Percentiles rank a stretch among this genome's conserved stretches.
Evolutionary conservation across 2,113 vertebrate genomes (phyloP).

Genomic region (Hydrochoerus hydrochaeris): DNA sequence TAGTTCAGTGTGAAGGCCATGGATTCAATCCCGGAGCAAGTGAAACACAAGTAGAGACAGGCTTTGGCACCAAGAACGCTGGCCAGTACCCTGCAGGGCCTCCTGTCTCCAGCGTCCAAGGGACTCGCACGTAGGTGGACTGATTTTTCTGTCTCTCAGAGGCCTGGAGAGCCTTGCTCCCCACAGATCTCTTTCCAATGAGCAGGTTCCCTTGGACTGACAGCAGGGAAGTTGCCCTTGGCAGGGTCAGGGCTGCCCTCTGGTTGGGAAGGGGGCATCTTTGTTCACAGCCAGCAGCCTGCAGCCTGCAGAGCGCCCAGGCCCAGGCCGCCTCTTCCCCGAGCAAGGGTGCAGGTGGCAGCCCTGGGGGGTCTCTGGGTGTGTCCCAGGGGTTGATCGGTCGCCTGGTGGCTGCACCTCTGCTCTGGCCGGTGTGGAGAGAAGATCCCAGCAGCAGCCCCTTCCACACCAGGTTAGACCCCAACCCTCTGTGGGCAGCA

Average conservation of each 20-base stretch:
- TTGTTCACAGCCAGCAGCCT: no score
- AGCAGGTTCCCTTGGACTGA: background rate
- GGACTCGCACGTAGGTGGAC: background rate
- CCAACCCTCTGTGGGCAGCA: background rate
- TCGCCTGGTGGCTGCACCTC: background rate
- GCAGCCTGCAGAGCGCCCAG: rapidly evolving
- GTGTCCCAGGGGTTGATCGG: background rate
- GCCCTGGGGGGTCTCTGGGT: rapidly evolving
- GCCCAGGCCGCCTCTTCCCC: background rate
- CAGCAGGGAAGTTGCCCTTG: rapidly evolving
- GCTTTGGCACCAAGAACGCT: rapidly evolving
- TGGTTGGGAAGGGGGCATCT: background rate
- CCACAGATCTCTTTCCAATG: background rate
- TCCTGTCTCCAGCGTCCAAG: background rate
- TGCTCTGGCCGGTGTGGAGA: background rate
- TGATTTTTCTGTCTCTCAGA: background rate
- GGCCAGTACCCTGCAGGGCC: rapidly evolving
- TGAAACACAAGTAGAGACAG: no score
- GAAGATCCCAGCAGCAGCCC: background rate
- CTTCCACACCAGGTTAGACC: background rate
- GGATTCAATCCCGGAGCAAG: background rate
- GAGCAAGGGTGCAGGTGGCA: rapidly evolving
- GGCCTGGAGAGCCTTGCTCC: background rate
- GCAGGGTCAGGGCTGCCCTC: background rate
- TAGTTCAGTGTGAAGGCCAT: background rate